Percentiles rank a stretch among this genome's conserved stretches.
phyloP scores from a whole-genome alignment of 2,113 vertebrate genomes.

The Nymphicus hollandicus region DNA sequence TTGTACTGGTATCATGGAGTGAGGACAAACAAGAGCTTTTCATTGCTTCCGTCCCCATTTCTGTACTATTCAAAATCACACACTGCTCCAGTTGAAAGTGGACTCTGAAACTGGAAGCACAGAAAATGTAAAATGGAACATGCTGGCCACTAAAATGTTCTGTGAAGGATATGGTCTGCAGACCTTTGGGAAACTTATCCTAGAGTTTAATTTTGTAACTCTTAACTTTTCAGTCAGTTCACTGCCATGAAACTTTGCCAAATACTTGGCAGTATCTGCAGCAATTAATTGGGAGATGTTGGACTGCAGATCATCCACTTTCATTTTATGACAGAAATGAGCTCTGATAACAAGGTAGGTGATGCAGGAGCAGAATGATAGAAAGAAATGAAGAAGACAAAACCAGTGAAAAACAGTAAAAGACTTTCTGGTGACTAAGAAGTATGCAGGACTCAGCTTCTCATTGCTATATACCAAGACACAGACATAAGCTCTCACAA shows the following conservation, averaged over 20 bases:
- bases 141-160: background rate
- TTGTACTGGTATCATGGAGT: background rate
- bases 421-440: background rate
- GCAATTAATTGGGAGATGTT: background rate
- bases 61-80: background rate
- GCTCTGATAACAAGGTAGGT: background rate
- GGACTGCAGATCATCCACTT: background rate
- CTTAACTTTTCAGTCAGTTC: background rate
- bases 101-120: background rate
- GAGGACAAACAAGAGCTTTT: background rate
- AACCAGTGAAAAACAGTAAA: background rate
- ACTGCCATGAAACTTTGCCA: background rate
- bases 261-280: background rate
- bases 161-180: background rate
- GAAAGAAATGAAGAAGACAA: background rate
- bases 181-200: background rate
- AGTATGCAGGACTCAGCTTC: background rate
- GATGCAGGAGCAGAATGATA: background rate
- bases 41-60: background rate
- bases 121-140: background rate
- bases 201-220: background rate
- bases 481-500: background rate
- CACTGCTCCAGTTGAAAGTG: background rate
- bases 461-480: background rate
- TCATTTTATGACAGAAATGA: background rate